A percentile compares a stretch with the other conserved stretches of the same genome.
These are phyloP conservation scores for Halcyon badia DNA, from an alignment of 2,797 vertebrate genomes.

Conservation along the genomic window DNA sequence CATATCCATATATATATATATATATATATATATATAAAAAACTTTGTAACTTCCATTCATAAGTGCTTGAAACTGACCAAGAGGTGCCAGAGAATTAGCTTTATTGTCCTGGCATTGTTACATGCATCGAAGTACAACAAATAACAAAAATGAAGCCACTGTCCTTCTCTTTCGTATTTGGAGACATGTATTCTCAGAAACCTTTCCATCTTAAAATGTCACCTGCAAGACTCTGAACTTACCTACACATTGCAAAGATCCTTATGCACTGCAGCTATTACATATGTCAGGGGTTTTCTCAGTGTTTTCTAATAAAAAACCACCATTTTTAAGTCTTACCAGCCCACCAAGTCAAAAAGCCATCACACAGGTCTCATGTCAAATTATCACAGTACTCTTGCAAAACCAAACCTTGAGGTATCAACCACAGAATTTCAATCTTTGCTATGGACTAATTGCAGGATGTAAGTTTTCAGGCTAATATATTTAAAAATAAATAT, in stretches of 20 bases:
- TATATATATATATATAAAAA: too few relatives aligned
- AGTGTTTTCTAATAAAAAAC: neutral
- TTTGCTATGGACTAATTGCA: neutral
- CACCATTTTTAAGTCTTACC: neutral
- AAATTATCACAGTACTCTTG: neutral
- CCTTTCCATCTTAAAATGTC: neutral
- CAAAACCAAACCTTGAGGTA: neutral
- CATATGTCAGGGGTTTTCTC: neutral
- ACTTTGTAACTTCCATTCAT: neutral
- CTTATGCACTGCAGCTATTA: neutral
- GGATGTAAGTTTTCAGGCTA: neutral
- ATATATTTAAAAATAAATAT: neutral
- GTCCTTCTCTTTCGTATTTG: neutral
- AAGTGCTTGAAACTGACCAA: neutral
- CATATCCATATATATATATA: neutral
- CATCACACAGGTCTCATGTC: neutral
- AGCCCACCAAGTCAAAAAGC: neutral
- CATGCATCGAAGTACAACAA: neutral
- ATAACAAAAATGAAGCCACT: neutral
- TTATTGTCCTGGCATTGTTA: neutral
- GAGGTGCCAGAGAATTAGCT: neutral
- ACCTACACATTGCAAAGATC: neutral
- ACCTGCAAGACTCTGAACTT: neutral
- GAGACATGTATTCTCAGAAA: neutral
- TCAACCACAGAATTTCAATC: neutral